Evolutionary conservation across 1,140 invertebrate genomes (phyloP).

Genomic region (Thaumetopoea pityocampa): DNA sequence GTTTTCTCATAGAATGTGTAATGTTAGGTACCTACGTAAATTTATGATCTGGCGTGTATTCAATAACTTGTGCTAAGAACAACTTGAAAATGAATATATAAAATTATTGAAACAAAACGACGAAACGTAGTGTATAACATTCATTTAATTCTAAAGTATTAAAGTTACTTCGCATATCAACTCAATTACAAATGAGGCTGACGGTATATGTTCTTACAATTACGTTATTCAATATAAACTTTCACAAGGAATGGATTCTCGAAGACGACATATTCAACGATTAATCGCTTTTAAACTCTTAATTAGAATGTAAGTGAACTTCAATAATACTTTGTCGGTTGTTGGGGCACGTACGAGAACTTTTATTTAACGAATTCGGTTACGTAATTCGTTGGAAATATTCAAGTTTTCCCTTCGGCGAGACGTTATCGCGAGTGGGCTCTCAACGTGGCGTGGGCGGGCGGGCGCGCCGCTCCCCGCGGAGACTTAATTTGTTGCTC

Average conservation of each 20-base stretch:
- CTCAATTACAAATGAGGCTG: slow-evolving; percentile 9
- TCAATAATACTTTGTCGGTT: slow-evolving; percentile 47
- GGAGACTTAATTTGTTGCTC: slow-evolving; percentile 75
- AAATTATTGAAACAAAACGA: neutral
- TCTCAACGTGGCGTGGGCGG: slow-evolving; percentile 52
- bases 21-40: slow-evolving; percentile 1
- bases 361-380: slow-evolving; percentile 62
- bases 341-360: slow-evolving; percentile 52
- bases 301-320: slow-evolving; percentile 48
- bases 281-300: slow-evolving; percentile 34
- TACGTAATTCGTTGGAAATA: slow-evolving; percentile 68
- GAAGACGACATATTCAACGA: slow-evolving; percentile 29
- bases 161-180: too few species aligned
- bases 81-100: neutral
- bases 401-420: slow-evolving; percentile 67
- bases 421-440: slow-evolving; percentile 63
- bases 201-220: slow-evolving; percentile 15
- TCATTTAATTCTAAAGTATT: neutral
- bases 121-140: slow-evolving; percentile 1
- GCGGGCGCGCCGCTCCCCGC: slow-evolving; percentile 51
- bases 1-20: slow-evolving; percentile 10
- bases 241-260: slow-evolving; percentile 17
- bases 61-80: too few species aligned
- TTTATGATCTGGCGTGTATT: too few species aligned
- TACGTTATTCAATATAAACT: slow-evolving; percentile 19